Evolutionary conservation across 64 coral and sea anemone genomes (phyloP).

Genomic region (Pachyseris speciosa): DNA sequence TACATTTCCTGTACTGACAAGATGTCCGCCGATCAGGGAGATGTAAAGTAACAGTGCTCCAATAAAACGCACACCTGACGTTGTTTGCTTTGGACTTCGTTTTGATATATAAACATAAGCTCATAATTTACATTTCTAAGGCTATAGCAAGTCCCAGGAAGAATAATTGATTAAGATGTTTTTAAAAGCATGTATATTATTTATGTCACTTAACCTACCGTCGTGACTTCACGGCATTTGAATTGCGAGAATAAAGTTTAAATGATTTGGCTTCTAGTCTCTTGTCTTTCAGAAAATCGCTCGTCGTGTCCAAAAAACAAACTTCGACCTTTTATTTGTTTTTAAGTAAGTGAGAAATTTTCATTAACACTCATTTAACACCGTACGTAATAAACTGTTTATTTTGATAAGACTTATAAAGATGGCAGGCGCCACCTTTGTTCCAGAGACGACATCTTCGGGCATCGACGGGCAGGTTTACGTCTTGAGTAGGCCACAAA

Average conservation of each 20-base stretch:
- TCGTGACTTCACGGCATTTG: not conserved
- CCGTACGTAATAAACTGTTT: not conserved
- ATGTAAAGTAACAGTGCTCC: too few relatives aligned
- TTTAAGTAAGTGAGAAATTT: not conserved
- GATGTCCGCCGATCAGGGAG: too few relatives aligned
- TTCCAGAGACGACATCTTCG: too few relatives aligned
- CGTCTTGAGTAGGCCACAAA: too few relatives aligned
- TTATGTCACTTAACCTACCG: too few relatives aligned
- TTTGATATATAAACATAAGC: not conserved
- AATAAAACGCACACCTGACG: not conserved
- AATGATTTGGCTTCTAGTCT: not conserved
- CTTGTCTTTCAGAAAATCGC: not conserved
- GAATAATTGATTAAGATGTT: not conserved
- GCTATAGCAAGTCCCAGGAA: not conserved
- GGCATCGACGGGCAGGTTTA: too few relatives aligned
- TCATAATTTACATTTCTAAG: conserved; percentile 15
- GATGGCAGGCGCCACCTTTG: too few relatives aligned
- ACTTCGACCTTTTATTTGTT: not conserved
- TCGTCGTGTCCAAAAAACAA: not conserved
- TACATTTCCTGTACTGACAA: not conserved
- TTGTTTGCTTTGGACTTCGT: not conserved
- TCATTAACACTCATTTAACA: not conserved
- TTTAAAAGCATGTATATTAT: too few relatives aligned
- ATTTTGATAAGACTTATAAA: too few relatives aligned
- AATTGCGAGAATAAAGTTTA: not conserved